Evolutionary conservation across 2,888 invertebrate species (phyloP), one percentile per base, ranked within the genome.

Genomic region (Falcaria lacertinaria): DNA sequence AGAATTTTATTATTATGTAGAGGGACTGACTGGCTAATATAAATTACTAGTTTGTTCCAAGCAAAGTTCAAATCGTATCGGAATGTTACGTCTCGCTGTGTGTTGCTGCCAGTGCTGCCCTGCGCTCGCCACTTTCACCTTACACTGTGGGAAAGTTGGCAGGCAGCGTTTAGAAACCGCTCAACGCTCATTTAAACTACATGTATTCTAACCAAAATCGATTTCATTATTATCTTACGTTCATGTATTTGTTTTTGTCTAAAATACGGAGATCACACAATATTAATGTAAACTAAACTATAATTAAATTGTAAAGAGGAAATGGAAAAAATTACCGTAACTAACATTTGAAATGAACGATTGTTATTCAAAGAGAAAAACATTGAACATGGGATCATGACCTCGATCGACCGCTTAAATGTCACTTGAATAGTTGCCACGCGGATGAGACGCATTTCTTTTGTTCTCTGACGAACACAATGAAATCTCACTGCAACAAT

Each of bases 401-500:
- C 81, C 84, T 85, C 83, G 74, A 78, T 80, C 75, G 76, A 75
- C 79, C 75, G 77, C 60, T 77, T 82, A 84, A 86, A 87, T 86
- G 83, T 84, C 87, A 86, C 79, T 83, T 73, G 82, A 61, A 69
- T 68, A 59, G 83, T 83, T 80, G 72, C 80, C 69, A 81, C 64
- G 78, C 84, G 85, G 87, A 86, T 86, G 74, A 71, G 59, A 48
- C 58, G 57, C 64, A 69, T 68, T 70, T 76, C 79, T 80, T n/a
- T 84, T 81, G 80, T 80, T 77, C 79, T 64, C 67, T 45, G 61
- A 60, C 63, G 61, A 67, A 74, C 58, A 80, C 79, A 80, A 80
- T 77, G 64, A 76, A 71, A 76, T 80, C 69, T 69, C 77, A 72
- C 70, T 57, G 68, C 67, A 64, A 69, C 69, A 64, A 58, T 63